Base-by-base conservation (phyloP, 1,140 invertebrate genomes). In the Cotesia typhae region DNA sequence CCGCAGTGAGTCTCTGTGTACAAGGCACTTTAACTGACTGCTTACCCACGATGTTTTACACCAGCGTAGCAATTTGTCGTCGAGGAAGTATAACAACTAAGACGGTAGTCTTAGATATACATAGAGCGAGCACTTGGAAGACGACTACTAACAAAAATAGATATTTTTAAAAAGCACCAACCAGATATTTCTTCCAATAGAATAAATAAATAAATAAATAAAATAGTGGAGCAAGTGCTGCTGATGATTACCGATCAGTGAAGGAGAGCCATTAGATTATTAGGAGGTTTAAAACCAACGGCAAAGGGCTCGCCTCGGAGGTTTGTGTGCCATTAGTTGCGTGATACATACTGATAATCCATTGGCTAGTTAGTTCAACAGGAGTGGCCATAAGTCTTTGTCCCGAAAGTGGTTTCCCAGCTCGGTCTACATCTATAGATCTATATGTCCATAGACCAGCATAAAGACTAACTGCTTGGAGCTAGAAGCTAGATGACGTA, bases 11-110 rank as follows among this genome's bases (percentile, higher is more conserved):
- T 67, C 35, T 36, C 12, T 65, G 66, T 67, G 66, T 67, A 67
- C 66, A 53, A 53, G 66, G 51, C 66, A 67, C 66, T 67, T 67
- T 67, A 67, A 52, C 66, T 67, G 66, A 67, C 66, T 65, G 28
- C 41, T 65, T 51, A 65, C 12, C 38, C 12, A 51, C 36, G 41
- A 65, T 65, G 37, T 51, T 37, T 65, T 65, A 65, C 36, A 47
- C 41, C 12, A 10, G 14, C 17, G 12, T 35, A 28, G 41, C 64
- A 67, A 67, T 67, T 67, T 67, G 52, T 55, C 41, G 41, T 47
- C 41, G 41, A 47, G 41, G 41, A 9, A 6, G 41, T 47, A 47
- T 47, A 47, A 47, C 7, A 47, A 47, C 41, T 14, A 14, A 14
- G 5, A 47, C 41, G 41, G 17, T 20, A 59, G 57, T 20, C 57